Percentiles rank a stretch among this genome's conserved stretches.
phyloP scores from a whole-genome alignment of 2,797 vertebrate species.

The Oophaga sylvatica region DNA sequence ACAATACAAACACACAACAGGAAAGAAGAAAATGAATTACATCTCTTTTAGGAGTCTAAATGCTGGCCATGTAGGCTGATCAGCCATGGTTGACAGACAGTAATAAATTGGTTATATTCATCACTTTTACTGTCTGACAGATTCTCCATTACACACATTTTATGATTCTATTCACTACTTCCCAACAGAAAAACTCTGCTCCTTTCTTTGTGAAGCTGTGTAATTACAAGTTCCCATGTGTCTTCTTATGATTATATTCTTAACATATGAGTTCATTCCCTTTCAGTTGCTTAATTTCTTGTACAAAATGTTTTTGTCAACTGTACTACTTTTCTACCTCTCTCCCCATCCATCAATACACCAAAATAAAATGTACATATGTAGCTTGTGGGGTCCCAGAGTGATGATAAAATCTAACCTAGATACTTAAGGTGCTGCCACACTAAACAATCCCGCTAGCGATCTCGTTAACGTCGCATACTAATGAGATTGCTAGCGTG shows the following conservation, averaged over 20 bases:
- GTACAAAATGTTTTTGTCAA: constrained; percentile 11
- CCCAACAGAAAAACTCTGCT: constrained; percentile 30
- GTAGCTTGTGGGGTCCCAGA: not conserved
- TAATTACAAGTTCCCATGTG: constrained; percentile 44
- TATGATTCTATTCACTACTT: constrained; percentile 44
- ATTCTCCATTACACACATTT: constrained; percentile 46
- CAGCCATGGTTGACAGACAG: constrained; percentile 30
- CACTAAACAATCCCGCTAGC: too few relatives aligned
- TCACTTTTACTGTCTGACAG: constrained; percentile 30
- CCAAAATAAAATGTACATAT: not conserved
- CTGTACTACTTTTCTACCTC: constrained; percentile 2
- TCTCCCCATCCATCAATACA: constrained; percentile 5
- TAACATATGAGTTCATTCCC: constrained; percentile 34
- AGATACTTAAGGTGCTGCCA: too few relatives aligned
- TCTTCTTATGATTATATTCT: constrained; percentile 46
- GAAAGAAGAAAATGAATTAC: constrained; percentile 18
- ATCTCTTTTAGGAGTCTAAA: constrained; percentile 5
- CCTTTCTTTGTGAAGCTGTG: constrained; percentile 31
- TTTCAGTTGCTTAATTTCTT: constrained; percentile 32
- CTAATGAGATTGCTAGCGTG: too few relatives aligned
- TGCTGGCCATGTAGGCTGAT: not conserved
- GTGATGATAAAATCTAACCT: constrained; percentile 1
- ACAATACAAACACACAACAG: constrained; percentile 6
- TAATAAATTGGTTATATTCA: constrained; percentile 46
- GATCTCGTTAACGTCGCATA: too few relatives aligned